Conservation (phyloP, 92 coral and sea anemone species). For the Actinernus sp. region DNA sequence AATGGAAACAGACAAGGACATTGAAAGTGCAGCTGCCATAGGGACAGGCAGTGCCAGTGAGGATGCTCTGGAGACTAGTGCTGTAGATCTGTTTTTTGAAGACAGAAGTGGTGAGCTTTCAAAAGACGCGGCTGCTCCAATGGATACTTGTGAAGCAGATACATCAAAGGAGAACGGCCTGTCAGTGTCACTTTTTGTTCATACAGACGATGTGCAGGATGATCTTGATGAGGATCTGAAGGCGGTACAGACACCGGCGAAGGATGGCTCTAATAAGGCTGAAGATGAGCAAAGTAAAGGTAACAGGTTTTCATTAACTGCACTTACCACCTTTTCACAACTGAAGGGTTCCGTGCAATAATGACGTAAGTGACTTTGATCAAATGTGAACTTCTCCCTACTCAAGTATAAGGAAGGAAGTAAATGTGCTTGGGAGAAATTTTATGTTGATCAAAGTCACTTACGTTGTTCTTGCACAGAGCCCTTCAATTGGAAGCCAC, state of each 20-base stretch:
- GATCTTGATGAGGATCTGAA: conserved; percentile 95
- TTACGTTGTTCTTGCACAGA: too few relatives aligned
- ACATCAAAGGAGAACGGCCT: conserved; percentile 82
- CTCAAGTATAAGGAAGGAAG: too few relatives aligned
- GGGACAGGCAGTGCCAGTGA: conserved; percentile 16
- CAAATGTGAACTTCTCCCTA: too few relatives aligned
- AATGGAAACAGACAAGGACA: neutral
- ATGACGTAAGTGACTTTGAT: too few relatives aligned
- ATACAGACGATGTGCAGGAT: conserved; percentile 97
- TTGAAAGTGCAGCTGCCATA: neutral
- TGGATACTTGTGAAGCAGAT: conserved; percentile 75
- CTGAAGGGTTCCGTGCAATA: too few relatives aligned
- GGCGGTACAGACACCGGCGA: conserved; percentile 78
- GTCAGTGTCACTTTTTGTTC: conserved; percentile 94
- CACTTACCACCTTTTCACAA: neutral
- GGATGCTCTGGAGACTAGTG: conserved; percentile 16
- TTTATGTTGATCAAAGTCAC: too few relatives aligned
- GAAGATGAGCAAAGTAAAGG: conserved; percentile 62
- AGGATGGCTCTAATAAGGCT: conserved; percentile 43
- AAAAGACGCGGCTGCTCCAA: conserved; percentile 27
- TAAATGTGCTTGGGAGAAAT: too few relatives aligned
- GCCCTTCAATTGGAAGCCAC: too few relatives aligned
- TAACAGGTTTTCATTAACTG: neutral
- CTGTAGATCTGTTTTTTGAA: conserved; percentile 54
- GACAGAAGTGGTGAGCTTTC: conserved; percentile 15